Base-by-base conservation (phyloP, 2,797 vertebrate species). In the Lutjanus campechanus region DNA sequence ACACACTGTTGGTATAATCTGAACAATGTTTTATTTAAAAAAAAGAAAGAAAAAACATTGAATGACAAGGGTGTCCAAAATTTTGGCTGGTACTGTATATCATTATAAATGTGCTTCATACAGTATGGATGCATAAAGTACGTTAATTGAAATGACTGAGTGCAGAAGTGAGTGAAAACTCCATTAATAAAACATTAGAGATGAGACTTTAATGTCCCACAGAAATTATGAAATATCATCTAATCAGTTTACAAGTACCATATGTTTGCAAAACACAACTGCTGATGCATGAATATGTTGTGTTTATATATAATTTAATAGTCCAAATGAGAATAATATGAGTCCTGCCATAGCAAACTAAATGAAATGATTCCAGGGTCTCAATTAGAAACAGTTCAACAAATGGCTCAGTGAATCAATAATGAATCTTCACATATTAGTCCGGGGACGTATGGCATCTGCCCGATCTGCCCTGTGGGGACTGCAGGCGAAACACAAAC, bases 131-230 rank as follows among this genome's bases (percentile, higher is more conserved):
- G 25, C 19, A 70, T 12, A 73, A n/a, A 44, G 46, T 43, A 55
- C 17, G 22, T 6, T 43, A 36, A 36, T 36, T 36, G 29, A 36
- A 36, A 36, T 36, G 29, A 36, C 5, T 36, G 29, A 36, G 29
- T 36, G 29, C 29, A 36, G 29, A 25, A 64, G 50, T 12, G 60
- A 58, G 49, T 41, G 22, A 63, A 50, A 68, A 16, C 6, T 60
- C 10, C 17, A 65, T 88, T 46, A 69, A 73, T 65, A 70, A 65
- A 82, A 82, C 29, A 85, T 55, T 44, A 59, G 44, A 72, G 19
- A 80, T 0, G 36, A 53, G 29, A 76, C 36, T 80, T 65, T 43
- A 65, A 40, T 79, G 72, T 58, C 56, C 5, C 29, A 41, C 13
- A 49, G 22, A 69, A 62, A 75, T 65, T 2, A 43, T 62, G 58